Conservation (phyloP, 1,140 invertebrate genomes). For the Mamestra configurata region DNA sequence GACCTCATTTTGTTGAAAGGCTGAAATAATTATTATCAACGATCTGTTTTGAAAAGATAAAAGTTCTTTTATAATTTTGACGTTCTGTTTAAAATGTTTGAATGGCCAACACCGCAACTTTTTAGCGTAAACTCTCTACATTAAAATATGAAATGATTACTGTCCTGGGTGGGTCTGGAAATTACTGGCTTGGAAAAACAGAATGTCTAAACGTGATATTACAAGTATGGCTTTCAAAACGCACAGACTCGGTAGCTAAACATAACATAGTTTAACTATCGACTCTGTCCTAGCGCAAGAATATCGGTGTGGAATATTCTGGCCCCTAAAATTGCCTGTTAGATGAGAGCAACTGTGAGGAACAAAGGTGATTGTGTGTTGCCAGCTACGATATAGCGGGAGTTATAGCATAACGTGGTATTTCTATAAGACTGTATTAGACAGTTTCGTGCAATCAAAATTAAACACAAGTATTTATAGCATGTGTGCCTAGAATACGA, state of each 20-base stretch:
- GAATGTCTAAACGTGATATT: conserved; percentile 14
- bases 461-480: conserved; percentile 27
- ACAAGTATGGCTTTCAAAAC: background rate
- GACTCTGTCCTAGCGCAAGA: background rate
- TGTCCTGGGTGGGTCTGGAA: background rate
- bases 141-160: background rate
- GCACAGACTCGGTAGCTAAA: no score
- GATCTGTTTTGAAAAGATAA: conserved; percentile 5
- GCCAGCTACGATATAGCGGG: background rate
- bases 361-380: background rate
- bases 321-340: background rate
- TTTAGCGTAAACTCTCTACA: background rate
- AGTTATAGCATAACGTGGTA: background rate
- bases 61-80: background rate
- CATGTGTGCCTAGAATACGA: background rate
- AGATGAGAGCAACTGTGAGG: background rate
- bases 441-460: background rate
- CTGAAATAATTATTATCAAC: conserved; percentile 26
- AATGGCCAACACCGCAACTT: background rate
- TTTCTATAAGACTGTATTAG: no score
- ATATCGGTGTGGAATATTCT: background rate
- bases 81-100: background rate
- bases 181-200: conserved; percentile 4
- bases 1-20: conserved; percentile 10
- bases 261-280: background rate